Percentiles rank a stretch among this genome's conserved stretches.
Conservation (phyloP, 2,113 vertebrate species). For the Puma concolor region DNA sequence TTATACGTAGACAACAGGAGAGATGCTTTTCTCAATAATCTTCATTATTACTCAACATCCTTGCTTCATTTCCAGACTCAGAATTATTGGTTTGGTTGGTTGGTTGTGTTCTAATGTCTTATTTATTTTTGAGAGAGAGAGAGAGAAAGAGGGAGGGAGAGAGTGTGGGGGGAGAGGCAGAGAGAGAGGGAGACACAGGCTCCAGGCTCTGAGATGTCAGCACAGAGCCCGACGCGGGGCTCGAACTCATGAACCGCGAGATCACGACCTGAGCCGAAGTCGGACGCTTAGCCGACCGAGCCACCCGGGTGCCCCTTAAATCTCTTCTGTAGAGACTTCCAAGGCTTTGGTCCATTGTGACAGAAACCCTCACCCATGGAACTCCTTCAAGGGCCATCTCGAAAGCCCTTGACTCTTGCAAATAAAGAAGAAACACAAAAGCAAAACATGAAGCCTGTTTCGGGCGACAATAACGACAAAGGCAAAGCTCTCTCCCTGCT, state of each 20-base stretch:
- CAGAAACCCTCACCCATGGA: not conserved
- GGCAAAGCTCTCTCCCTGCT: not conserved
- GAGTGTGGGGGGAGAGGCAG: no score
- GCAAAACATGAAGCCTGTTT: not conserved
- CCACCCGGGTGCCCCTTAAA: no score
- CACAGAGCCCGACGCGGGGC: no score
- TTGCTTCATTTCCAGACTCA: not conserved
- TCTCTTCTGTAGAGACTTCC: not conserved
- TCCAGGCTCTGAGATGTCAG: no score
- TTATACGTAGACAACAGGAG: not conserved
- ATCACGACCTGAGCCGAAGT: no score
- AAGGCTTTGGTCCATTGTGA: not conserved
- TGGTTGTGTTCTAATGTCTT: no score
- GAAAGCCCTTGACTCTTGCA: not conserved
- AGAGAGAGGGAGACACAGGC: no score
- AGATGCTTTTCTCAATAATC: not conserved
- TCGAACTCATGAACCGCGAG: no score
- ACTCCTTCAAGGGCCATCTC: not conserved
- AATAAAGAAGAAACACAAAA: not conserved
- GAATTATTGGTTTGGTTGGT: not conserved
- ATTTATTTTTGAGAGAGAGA: no score
- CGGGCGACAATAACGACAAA: not conserved
- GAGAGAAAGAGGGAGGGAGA: no score
- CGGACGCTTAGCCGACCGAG: no score
- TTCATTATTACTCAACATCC: not conserved